Conservation (phyloP, 2,113 vertebrate genomes). For the Hippocampus zosterae region DNA sequence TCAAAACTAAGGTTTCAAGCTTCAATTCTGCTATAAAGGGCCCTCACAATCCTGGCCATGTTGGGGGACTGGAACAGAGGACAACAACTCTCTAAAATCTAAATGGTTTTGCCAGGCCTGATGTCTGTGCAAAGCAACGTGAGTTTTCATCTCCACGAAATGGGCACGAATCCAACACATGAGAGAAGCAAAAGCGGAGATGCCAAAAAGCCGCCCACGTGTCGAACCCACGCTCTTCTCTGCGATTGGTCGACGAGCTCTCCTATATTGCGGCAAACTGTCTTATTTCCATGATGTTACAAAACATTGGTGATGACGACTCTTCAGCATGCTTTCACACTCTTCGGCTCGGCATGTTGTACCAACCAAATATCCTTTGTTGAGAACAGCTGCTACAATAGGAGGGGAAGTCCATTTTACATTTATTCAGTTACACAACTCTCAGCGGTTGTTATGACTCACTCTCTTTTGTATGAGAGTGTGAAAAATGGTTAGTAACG, state of each 20-base stretch:
- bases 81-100: no score
- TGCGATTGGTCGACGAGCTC: constrained; percentile 34
- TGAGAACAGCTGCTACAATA: background rate
- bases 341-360: background rate
- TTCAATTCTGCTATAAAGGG: no score
- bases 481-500: background rate
- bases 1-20: background rate
- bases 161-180: constrained; percentile 34
- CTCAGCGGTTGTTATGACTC: constrained; percentile 12
- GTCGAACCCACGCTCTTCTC: constrained; percentile 35
- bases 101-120: no score
- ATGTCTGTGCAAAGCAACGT: no score
- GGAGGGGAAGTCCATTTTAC: background rate
- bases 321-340: constrained; percentile 10
- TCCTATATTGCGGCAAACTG: constrained; percentile 11
- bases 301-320: constrained; percentile 12
- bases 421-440: constrained; percentile 18
- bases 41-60: no score
- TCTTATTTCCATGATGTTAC: constrained; percentile 19
- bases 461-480: background rate
- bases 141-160: constrained; percentile 16
- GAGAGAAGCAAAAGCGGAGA: constrained; percentile 32
- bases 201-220: constrained; percentile 49
- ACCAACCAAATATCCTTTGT: background rate
- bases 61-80: no score